Percentiles rank a stretch among this genome's conserved stretches.
phyloP scores from a whole-genome alignment of 2,888 invertebrate species.

The Pyrrhosoma nymphula region DNA sequence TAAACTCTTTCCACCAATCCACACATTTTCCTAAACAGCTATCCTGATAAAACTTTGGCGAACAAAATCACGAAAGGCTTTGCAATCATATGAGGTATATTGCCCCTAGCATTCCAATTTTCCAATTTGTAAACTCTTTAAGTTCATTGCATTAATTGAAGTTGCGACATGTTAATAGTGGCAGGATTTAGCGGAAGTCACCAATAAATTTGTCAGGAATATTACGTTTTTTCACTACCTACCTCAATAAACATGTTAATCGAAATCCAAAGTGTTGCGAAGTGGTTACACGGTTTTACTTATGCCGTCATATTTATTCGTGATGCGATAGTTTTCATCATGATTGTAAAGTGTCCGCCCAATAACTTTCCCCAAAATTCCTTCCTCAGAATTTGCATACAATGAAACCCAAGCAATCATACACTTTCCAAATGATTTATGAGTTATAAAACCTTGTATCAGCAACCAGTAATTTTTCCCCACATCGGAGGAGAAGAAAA shows the following conservation, averaged over 20 bases:
- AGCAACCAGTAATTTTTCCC: background rate
- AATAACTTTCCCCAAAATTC: background rate
- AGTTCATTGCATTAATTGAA: background rate
- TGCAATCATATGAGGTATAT: background rate
- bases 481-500: background rate
- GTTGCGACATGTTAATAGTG: background rate
- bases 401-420: background rate
- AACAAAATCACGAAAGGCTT: too few relatives aligned
- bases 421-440: background rate
- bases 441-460: background rate
- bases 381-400: background rate
- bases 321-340: background rate
- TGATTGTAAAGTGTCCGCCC: background rate
- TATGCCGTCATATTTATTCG: background rate
- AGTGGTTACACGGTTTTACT: background rate
- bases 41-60: too few relatives aligned
- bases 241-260: background rate
- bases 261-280: background rate
- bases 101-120: background rate
- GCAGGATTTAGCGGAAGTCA: background rate
- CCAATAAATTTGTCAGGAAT: background rate
- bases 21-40: too few relatives aligned
- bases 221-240: background rate
- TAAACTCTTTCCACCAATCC: too few relatives aligned
- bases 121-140: background rate